These are phyloP conservation scores for Pristionchus arcanus DNA, from an alignment of 2,888 invertebrate genomes.

Conservation along the genomic window DNA sequence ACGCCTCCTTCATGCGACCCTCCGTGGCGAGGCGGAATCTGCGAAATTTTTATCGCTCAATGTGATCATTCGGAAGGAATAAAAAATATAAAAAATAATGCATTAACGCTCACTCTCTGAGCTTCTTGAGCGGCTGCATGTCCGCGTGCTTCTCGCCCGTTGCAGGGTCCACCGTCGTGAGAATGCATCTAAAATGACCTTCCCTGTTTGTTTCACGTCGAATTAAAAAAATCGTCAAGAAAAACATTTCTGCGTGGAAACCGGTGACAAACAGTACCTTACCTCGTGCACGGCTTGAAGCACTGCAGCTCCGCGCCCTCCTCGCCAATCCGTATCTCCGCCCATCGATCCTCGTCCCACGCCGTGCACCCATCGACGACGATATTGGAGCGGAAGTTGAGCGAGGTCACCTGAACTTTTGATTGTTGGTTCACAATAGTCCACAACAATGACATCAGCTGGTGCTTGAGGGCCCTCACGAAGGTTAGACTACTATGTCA, in stretches of 20 bases:
- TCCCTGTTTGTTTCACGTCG: too few relatives aligned
- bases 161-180: slow-evolving; percentile 66
- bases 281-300: slow-evolving; percentile 76
- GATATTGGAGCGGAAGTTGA: slow-evolving; percentile 75
- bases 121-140: slow-evolving; percentile 68
- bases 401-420: slow-evolving; percentile 64
- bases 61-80: too few relatives aligned
- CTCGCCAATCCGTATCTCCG: slow-evolving; percentile 72
- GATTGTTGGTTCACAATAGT: too few relatives aligned
- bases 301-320: slow-evolving; percentile 68
- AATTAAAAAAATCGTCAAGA: too few relatives aligned
- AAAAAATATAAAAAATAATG: too few relatives aligned
- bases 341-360: slow-evolving; percentile 76
- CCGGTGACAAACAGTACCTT: not conserved
- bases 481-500: too few relatives aligned
- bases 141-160: slow-evolving; percentile 63
- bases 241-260: too few relatives aligned
- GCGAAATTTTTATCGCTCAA: not conserved
- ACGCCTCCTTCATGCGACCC: slow-evolving; percentile 64
- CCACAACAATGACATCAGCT: too few relatives aligned
- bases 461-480: too few relatives aligned
- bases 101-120: slow-evolving; percentile 61
- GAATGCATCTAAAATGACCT: slow-evolving; percentile 61
- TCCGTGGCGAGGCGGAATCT: slow-evolving; percentile 67
- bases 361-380: slow-evolving; percentile 69